A percentile compares a stretch with the other conserved stretches of the same genome.
These are phyloP conservation scores for Pachyrhynchus sulphureomaculatus DNA, from an alignment of 1,140 invertebrate species.

Conservation along the genomic window DNA sequence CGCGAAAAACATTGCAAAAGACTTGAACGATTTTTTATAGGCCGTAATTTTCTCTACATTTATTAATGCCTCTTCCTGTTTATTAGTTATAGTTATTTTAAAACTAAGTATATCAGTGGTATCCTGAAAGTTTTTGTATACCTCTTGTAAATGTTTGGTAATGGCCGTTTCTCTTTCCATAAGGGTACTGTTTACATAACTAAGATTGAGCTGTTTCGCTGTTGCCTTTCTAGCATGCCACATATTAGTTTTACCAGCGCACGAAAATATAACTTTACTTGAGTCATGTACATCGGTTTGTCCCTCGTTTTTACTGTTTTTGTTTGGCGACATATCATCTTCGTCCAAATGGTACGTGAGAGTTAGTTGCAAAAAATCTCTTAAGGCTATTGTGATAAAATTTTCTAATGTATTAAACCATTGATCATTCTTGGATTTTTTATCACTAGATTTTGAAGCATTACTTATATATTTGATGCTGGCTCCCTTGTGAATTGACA, in stretches of 20 bases:
- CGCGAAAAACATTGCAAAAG: constrained; percentile 27
- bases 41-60: constrained; percentile 27
- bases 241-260: constrained; percentile 30
- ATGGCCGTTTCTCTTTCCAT: constrained; percentile 25
- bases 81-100: constrained; percentile 17
- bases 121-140: constrained; percentile 16
- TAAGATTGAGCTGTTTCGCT: constrained; percentile 21
- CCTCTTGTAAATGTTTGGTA: constrained; percentile 19
- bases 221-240: constrained; percentile 34
- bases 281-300: constrained; percentile 25
- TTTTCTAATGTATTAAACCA: constrained; percentile 21
- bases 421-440: neutral
- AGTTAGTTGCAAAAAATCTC: constrained; percentile 17
- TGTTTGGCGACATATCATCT: neutral
- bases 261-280: constrained; percentile 26
- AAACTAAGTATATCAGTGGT: constrained; percentile 25
- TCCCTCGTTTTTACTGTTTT: constrained; percentile 14
- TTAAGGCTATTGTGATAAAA: constrained; percentile 21
- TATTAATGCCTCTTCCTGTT: constrained; percentile 20
- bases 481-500: constrained; percentile 6
- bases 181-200: constrained; percentile 1
- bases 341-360: constrained; percentile 2
- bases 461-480: constrained; percentile 7
- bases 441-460: neutral
- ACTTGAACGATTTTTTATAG: constrained; percentile 34